phyloP scores from a whole-genome alignment of 2,888 invertebrate species.

The Parascotia fuliginaria region DNA sequence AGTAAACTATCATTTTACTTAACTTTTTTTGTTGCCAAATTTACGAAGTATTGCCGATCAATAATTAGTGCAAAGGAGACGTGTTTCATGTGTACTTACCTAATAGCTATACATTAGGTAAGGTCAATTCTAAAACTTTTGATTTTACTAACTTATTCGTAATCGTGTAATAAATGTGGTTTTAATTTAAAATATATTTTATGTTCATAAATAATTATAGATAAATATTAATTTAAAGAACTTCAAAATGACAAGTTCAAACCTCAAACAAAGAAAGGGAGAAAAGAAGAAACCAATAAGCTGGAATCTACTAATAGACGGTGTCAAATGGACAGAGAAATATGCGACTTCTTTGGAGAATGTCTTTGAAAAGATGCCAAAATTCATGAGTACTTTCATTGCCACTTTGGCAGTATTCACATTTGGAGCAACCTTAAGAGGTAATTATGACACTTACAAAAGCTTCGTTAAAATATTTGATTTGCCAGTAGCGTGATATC shows the following conservation, averaged over 20 bases:
- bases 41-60: slow-evolving; percentile 45
- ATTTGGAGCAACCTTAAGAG: slow-evolving; percentile 87
- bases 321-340: slow-evolving; percentile 87
- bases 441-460: slow-evolving; percentile 56
- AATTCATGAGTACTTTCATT: slow-evolving; percentile 80
- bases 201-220: too few species aligned
- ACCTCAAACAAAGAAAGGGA: slow-evolving; percentile 47
- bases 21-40: too few species aligned
- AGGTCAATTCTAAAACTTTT: too few species aligned
- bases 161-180: too few species aligned
- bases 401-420: slow-evolving; percentile 87
- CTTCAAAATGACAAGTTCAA: slow-evolving; percentile 49
- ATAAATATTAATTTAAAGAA: too few species aligned
- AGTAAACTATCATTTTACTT: too few species aligned
- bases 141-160: neutral
- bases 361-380: slow-evolving; percentile 84
- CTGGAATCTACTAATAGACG: slow-evolving; percentile 84
- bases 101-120: too few species aligned
- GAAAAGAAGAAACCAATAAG: slow-evolving; percentile 47
- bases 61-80: slow-evolving; percentile 55
- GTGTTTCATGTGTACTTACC: slow-evolving; percentile 46
- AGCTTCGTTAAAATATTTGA: too few species aligned
- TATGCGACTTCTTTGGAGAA: slow-evolving; percentile 83
- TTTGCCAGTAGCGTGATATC: too few species aligned
- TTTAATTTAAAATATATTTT: too few species aligned